Evolutionary conservation across 2,113 vertebrate species (phyloP).

Genomic region (Cynopterus brachyotis): DNA sequence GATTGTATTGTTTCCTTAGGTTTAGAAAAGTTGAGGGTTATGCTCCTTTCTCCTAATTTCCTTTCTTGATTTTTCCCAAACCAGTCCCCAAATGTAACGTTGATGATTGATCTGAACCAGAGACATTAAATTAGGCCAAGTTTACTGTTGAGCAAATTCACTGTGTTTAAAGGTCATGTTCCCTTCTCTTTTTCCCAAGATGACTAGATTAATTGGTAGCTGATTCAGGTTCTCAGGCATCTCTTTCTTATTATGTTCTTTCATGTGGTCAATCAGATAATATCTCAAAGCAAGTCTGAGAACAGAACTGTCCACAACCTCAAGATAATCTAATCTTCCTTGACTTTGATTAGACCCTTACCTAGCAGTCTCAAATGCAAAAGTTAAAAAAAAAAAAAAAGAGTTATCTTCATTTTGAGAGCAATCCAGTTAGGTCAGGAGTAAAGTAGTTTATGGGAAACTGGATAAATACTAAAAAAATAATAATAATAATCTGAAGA

Average conservation of each 20-base stretch:
- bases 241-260: background rate
- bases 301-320: background rate
- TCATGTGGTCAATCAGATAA: background rate
- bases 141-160: background rate
- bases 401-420: background rate
- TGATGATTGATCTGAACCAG: background rate
- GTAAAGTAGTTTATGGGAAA: background rate
- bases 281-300: constrained; percentile 3
- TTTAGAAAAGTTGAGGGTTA: background rate
- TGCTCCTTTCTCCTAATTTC: constrained; percentile 15
- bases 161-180: background rate
- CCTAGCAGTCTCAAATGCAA: background rate
- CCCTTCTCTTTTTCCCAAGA: background rate
- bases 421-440: background rate
- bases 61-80: background rate
- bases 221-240: background rate
- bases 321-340: background rate
- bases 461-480: background rate
- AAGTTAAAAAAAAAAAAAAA: background rate
- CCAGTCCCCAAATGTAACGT: background rate
- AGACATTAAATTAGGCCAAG: background rate
- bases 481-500: background rate
- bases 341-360: background rate
- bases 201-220: background rate
- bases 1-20: background rate